Base-by-base conservation (phyloP, 2,113 vertebrate genomes). In the Chaetorhynchus papuensis region DNA sequence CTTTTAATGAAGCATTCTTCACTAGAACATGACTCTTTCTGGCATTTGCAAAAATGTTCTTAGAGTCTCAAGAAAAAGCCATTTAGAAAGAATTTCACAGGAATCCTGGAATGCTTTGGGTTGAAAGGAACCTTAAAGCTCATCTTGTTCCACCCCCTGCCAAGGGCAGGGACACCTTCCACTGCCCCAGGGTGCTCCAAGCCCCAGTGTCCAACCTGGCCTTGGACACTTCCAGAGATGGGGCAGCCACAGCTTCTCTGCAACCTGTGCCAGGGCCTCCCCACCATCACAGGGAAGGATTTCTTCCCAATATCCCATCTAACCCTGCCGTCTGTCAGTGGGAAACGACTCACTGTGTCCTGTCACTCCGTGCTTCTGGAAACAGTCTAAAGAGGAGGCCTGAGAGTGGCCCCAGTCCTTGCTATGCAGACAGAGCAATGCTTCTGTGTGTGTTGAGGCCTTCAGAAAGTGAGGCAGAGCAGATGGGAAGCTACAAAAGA, bases 191-290 rank as follows among this genome's bases (percentile, higher is more conserved):
- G 11, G 2, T 64, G 11, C 24, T 56, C 30, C 42, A 41, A 57
- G 20, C 35, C 15, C 7, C 0, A n/a, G n/a, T n/a, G 0, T 49
- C 30, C 42, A 65, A 0, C 8, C 13, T 41, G 24, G 4, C 20
- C 60, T 75, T 0, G 52, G 0, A 21, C 70, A 26, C 24, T 41
- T 24, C 13, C 35, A 57, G 70, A 28, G 60, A 41, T n/a, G 42
- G 24, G 7, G 24, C 50, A 75, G 35, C 50, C 35, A 54, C 49
- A 72, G 39, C 14, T 63, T 31, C 57, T 33, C 47, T 37, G 66
- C 26, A 28, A 0, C 30, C 49, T 35, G 33, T 39, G 11, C 37
- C 47, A 28, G 31, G 22, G 66, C 47, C 16, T 72, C 7, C 0
- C 3, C 21, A 13, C n/a, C 19, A 24, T 56, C 50, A 20, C 19